Conservation (phyloP, 1,140 invertebrate species). For the Onthophagus taurus region DNA sequence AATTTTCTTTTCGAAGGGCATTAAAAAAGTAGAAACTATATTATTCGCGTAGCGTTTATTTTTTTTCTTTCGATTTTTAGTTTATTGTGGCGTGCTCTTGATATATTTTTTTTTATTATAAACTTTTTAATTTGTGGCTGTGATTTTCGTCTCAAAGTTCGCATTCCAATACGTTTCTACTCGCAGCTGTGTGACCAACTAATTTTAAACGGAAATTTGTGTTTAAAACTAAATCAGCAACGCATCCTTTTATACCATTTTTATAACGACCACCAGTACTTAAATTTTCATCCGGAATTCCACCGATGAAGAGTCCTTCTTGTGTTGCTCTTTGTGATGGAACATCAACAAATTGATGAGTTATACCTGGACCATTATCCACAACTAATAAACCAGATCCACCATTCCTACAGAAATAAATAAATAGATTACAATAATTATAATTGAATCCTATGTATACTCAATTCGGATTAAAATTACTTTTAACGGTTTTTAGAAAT, state of each 20-base stretch:
- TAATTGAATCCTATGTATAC: too few species aligned
- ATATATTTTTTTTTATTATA: neutral
- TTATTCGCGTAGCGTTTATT: too few species aligned
- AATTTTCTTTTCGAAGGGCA: too few species aligned
- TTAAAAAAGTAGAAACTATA: too few species aligned
- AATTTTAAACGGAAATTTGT: conserved; percentile 53
- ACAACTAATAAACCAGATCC: conserved; percentile 77
- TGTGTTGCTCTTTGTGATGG: conserved; percentile 76
- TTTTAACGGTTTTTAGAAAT: too few species aligned
- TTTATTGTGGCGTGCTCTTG: too few species aligned
- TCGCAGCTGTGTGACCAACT: conserved; percentile 20
- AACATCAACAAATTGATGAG: conserved; percentile 70
- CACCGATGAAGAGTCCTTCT: conserved; percentile 72
- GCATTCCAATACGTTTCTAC: conserved; percentile 33
- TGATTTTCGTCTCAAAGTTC: conserved; percentile 34
- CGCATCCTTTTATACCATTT: conserved; percentile 68
- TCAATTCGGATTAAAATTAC: too few species aligned
- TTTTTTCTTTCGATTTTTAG: too few species aligned
- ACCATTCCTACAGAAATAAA: conserved; percentile 63
- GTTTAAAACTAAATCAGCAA: conserved; percentile 68
- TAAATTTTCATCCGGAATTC: conserved; percentile 60
- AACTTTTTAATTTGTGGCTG: too few species aligned
- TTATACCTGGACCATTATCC: conserved; percentile 69
- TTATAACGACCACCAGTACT: conserved; percentile 50
- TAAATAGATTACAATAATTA: too few species aligned